Base-by-base conservation (phyloP, 2,113 vertebrate species). In the Phoenicopterus ruber region DNA sequence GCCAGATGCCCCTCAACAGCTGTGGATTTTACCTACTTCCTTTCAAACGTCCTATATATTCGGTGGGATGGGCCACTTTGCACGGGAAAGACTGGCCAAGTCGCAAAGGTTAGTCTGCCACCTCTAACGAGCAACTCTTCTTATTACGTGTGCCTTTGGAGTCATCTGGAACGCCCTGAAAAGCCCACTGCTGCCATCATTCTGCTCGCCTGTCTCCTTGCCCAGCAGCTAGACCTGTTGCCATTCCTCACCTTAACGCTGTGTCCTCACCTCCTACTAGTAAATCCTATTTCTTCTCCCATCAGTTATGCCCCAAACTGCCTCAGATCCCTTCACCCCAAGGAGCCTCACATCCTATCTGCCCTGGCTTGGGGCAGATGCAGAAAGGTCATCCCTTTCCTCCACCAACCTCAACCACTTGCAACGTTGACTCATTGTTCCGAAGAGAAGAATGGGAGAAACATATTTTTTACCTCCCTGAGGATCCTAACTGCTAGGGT, bases 81-180 rank as follows among this genome's bases (percentile, higher is more conserved):
- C 36, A 50, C 2, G 6, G 40, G 9, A 66, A 55, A 63, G 36
- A 57, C 10, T 29, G 40, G 6, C 2, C 22, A 46, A 70, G 22
- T 17, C 0, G 0, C 66, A 76, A 71, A 71, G 29, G 10, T 47
- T 70, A 69, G 20, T 38, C 38, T 3, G 0, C 3, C 25, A 31
- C n/a, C 9, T 57, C 16, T 82, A 50, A 46, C 12, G 25, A 57
- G 6, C 2, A 12, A 22, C 4, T 22, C 8, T 67, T 65, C 17
- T 31, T 34, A 58, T 15, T 40, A 18, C 7, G 44, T 1, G 0
- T 4, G 4, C 13, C 32, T 69, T 65, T 50, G 61, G 52, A 57
- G 31, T 57, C 28, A 42, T 7, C 49, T 88, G 42, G 71, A 50
- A 88, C 74, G 5, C 6, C 69, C 21, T 50, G 38, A 46, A 71